These are phyloP conservation scores for Perizoma affinitatum DNA, from an alignment of 2,888 invertebrate genomes.

Conservation along the genomic window DNA sequence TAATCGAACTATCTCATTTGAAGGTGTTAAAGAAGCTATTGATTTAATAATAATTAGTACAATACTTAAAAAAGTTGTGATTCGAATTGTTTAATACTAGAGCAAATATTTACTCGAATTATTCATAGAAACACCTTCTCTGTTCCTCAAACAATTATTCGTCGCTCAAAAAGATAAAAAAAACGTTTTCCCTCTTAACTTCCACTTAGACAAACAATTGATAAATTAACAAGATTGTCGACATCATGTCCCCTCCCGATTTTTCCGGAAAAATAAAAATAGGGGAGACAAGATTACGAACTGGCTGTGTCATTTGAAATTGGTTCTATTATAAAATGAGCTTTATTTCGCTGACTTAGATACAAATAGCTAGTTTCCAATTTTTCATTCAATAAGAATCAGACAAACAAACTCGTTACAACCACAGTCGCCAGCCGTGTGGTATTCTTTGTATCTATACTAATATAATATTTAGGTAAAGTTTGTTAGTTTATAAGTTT, in stretches of 20 bases:
- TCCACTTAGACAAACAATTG: constrained; percentile 68
- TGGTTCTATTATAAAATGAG: not conserved
- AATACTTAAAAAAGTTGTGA: too few species aligned
- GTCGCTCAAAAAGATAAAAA: constrained; percentile 21
- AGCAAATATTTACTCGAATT: not conserved
- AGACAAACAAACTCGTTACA: too few species aligned
- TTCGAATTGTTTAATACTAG: too few species aligned
- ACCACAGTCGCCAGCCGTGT: too few species aligned
- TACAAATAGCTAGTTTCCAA: not conserved
- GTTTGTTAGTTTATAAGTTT: too few species aligned
- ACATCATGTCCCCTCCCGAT: constrained; percentile 56
- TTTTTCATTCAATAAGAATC: too few species aligned
- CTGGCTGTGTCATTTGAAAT: constrained; percentile 14
- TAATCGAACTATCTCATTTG: too few species aligned
- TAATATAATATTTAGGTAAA: too few species aligned
- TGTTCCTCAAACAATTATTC: constrained; percentile 25
- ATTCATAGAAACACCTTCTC: not conserved
- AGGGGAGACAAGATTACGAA: constrained; percentile 67
- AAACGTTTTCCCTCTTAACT: constrained; percentile 45
- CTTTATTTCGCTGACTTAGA: not conserved
- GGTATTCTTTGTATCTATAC: too few species aligned
- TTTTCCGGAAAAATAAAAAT: constrained; percentile 57
- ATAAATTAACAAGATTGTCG: constrained; percentile 75
- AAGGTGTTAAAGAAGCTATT: too few species aligned
- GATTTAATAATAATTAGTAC: too few species aligned